Evolutionary conservation across 2,888 invertebrate species (phyloP).

Genomic region (Scrobipalpa atriplicella): DNA sequence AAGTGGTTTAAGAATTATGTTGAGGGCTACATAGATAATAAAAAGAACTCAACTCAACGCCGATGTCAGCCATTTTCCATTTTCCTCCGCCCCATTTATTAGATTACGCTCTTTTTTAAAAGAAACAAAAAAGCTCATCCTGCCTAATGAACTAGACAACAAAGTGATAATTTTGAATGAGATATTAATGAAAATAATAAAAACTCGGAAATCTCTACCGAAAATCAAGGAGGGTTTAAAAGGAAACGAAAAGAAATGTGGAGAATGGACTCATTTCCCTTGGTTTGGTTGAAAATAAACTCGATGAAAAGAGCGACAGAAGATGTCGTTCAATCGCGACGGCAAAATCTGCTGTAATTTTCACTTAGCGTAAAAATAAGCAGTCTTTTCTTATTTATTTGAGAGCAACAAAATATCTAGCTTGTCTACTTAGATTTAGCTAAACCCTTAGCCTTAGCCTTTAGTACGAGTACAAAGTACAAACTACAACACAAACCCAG

Average conservation of each 20-base stretch:
- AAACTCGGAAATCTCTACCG: background rate
- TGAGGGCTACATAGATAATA: background rate
- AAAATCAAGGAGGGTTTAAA: slow-evolving; percentile 17
- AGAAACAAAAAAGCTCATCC: slow-evolving; percentile 6
- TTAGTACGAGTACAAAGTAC: too few species aligned
- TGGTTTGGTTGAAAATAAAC: slow-evolving; percentile 17
- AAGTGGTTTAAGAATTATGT: background rate
- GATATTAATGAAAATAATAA: slow-evolving; percentile 4
- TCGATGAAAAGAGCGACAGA: background rate
- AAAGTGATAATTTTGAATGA: slow-evolving; percentile 18
- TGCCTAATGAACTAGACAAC: slow-evolving; percentile 20
- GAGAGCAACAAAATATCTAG: too few species aligned
- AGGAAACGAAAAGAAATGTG: slow-evolving; percentile 18
- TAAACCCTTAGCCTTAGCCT: too few species aligned
- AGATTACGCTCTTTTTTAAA: slow-evolving; percentile 10
- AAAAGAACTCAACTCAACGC: background rate
- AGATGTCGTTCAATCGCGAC: background rate
- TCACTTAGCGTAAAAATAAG: too few species aligned
- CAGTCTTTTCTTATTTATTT: too few species aligned
- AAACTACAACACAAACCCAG: too few species aligned
- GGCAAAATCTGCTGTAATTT: background rate
- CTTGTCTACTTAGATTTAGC: too few species aligned
- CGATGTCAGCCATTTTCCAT: slow-evolving; percentile 9
- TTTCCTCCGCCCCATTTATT: slow-evolving; percentile 7
- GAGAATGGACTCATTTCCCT: slow-evolving; percentile 22